Evolutionary conservation across 2,113 vertebrate genomes (phyloP).

Genomic region (Dicerorhinus sumatrensis): DNA sequence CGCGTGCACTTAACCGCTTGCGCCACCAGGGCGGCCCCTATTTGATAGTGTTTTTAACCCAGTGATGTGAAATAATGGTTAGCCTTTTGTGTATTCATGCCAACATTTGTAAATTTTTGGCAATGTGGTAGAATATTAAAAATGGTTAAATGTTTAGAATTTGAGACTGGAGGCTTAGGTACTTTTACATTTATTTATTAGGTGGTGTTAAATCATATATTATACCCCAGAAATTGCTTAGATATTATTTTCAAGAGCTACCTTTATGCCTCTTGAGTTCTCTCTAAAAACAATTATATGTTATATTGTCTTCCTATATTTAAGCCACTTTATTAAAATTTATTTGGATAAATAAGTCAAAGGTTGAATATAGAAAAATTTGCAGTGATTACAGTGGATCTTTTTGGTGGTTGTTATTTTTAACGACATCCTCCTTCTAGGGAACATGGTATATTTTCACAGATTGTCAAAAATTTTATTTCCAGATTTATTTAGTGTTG

Average conservation of each 20-base stretch:
- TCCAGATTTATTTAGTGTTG: conserved; percentile 28
- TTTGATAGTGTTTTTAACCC: neutral
- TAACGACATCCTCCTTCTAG: neutral
- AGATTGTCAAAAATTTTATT: conserved; percentile 34
- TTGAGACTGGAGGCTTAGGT: neutral
- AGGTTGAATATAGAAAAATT: conserved; percentile 23
- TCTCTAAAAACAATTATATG: conserved; percentile 7
- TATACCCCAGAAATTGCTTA: neutral
- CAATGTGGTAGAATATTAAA: neutral
- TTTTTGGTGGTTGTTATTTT: conserved; percentile 18
- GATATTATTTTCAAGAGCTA: neutral
- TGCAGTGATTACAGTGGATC: neutral
- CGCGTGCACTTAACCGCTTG: no score
- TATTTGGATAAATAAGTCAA: neutral
- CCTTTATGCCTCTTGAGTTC: conserved; percentile 14
- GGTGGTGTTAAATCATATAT: neutral
- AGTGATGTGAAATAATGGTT: neutral
- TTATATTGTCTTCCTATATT: neutral
- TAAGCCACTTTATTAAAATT: conserved; percentile 42
- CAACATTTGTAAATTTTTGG: neutral
- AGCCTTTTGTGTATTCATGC: neutral
- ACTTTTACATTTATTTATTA: neutral
- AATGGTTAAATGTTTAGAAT: neutral
- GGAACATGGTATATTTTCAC: neutral
- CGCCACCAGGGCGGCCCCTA: no score